These are phyloP conservation scores for Poeciliopsis prolifica DNA, from an alignment of 2,113 vertebrate genomes.

Conservation along the genomic window DNA sequence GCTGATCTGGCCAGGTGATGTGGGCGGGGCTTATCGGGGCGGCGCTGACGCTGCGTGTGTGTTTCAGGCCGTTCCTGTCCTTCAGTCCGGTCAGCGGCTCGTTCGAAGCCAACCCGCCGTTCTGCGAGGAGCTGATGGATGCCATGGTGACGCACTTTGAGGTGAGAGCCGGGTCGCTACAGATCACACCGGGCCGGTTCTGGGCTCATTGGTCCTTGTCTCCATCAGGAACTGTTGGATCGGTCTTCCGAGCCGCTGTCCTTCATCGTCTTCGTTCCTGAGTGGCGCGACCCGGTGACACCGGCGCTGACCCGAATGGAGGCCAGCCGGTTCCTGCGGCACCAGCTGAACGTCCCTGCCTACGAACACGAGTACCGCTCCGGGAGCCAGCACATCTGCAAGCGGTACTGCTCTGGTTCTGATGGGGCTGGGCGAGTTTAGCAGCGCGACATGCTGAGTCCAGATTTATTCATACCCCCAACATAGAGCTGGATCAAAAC, in stretches of 20 bases:
- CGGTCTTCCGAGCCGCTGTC: slow-evolving; percentile 71
- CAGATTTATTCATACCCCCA: neutral
- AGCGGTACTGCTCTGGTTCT: slow-evolving; percentile 44
- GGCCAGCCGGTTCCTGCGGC: slow-evolving; percentile 64
- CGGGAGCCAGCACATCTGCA: slow-evolving; percentile 71
- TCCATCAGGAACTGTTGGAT: slow-evolving; percentile 59
- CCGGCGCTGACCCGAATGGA: slow-evolving; percentile 73
- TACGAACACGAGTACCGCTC: slow-evolving; percentile 74
- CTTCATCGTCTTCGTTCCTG: slow-evolving; percentile 71
- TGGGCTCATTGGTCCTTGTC: neutral
- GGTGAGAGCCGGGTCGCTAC: slow-evolving; percentile 67
- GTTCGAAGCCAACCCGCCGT: slow-evolving; percentile 97
- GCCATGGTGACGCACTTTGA: slow-evolving; percentile 97
- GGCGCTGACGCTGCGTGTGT: neutral
- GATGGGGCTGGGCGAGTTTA: neutral
- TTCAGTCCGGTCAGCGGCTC: slow-evolving; percentile 96
- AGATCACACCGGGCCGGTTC: no score
- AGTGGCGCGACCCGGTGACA: slow-evolving; percentile 73
- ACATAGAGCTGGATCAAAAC: neutral
- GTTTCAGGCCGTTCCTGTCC: slow-evolving; percentile 88
- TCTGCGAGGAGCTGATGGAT: slow-evolving; percentile 98
- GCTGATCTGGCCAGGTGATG: neutral
- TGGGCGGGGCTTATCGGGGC: neutral
- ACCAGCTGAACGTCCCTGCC: slow-evolving; percentile 63
- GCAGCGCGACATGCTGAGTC: no score